phyloP scores from a whole-genome alignment of 2,797 vertebrate genomes.

The Columba guinea region DNA sequence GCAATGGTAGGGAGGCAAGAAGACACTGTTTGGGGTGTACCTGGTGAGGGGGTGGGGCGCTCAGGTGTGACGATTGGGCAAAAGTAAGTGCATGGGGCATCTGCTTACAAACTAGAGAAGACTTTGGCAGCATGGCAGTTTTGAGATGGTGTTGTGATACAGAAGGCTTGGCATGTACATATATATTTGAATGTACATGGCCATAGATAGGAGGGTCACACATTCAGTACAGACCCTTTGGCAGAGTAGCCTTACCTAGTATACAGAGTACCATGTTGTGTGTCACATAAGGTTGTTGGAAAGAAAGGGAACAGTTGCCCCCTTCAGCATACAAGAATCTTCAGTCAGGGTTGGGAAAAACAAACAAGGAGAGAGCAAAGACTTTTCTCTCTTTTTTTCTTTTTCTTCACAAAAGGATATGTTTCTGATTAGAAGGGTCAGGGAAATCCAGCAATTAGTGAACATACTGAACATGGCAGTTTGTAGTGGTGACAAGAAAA shows the following conservation, averaged over 20 bases:
- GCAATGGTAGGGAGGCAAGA: neutral
- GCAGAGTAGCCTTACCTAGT: neutral
- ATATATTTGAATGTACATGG: neutral
- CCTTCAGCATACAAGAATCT: neutral
- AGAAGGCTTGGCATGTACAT: neutral
- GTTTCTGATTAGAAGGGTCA: neutral
- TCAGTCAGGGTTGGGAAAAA: neutral
- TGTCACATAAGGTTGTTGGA: neutral
- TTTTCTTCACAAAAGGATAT: neutral
- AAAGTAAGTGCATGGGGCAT: neutral
- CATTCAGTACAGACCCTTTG: neutral
- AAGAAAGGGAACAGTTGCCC: neutral
- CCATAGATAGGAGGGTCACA: neutral
- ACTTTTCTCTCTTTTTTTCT: neutral
- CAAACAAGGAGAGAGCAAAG: neutral
- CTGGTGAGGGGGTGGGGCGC: no score
- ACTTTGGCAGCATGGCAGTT: neutral
- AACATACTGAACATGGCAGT: neutral
- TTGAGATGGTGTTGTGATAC: neutral
- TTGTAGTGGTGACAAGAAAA: neutral
- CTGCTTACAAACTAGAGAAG: neutral
- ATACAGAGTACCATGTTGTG: neutral
- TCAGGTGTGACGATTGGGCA: neutral
- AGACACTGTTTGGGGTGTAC: neutral
- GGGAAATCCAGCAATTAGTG: neutral